Conservation (phyloP, 2,888 invertebrate species). For the Philonicus albiceps region DNA sequence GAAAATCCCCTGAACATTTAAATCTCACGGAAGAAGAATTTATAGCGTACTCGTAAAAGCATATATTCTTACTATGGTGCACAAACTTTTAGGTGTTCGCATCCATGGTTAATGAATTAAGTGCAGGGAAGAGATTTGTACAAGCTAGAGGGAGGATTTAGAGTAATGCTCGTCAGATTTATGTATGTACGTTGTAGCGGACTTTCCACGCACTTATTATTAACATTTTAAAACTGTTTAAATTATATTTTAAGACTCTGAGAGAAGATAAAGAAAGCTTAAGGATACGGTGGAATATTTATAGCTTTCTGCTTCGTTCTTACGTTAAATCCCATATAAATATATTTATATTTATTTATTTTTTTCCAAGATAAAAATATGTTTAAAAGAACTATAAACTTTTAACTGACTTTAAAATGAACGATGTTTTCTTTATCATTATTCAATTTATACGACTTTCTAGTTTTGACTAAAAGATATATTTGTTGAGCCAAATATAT, state of each 20-base stretch:
- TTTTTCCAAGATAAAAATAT: too few relatives aligned
- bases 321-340: too few relatives aligned
- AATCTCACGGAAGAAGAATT: not conserved
- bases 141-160: not conserved
- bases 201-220: not conserved
- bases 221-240: not conserved
- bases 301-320: not conserved
- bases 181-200: not conserved
- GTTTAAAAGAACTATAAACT: too few relatives aligned
- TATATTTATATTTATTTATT: too few relatives aligned
- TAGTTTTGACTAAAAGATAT: not conserved
- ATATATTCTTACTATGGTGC: not conserved
- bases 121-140: not conserved
- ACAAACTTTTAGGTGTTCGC: not conserved
- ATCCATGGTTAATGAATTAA: not conserved
- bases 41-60: not conserved
- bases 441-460: too few relatives aligned
- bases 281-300: not conserved
- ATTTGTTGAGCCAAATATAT: not conserved
- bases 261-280: not conserved
- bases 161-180: not conserved
- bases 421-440: too few relatives aligned
- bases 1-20: not conserved
- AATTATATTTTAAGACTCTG: not conserved
- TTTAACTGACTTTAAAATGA: too few relatives aligned